Conservation (phyloP, 2,113 vertebrate species). For the Callopanchax toddi region DNA sequence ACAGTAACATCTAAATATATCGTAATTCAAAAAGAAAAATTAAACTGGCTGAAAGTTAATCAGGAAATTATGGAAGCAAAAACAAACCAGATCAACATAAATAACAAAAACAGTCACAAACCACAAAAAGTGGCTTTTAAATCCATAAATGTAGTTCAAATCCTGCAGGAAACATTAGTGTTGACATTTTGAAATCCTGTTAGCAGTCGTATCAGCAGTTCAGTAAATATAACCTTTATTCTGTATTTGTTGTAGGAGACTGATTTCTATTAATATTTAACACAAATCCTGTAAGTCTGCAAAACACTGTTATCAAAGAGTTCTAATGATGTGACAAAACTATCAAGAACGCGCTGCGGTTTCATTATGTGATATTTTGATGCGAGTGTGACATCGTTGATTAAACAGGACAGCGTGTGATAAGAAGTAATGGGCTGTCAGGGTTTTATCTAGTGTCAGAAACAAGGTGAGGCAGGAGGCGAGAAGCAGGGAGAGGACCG, state of each 20-base stretch:
- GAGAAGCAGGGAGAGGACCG: slow-evolving; percentile 25
- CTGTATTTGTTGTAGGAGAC: not conserved
- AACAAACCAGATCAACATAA: too few species aligned
- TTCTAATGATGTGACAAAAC: slow-evolving; percentile 57
- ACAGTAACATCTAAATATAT: too few species aligned
- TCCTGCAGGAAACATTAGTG: too few species aligned
- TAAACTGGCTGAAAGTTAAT: too few species aligned
- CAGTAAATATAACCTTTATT: not conserved
- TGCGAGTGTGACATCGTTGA: slow-evolving; percentile 40
- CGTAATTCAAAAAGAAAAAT: too few species aligned
- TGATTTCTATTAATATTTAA: slow-evolving; percentile 2
- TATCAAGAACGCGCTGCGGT: slow-evolving; percentile 11
- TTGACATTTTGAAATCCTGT: too few species aligned
- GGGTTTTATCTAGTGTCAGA: slow-evolving; percentile 54
- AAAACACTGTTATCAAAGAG: slow-evolving; percentile 24
- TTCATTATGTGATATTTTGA: slow-evolving; percentile 49
- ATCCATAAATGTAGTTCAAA: too few species aligned
- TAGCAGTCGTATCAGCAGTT: too few species aligned
- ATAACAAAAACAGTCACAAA: too few species aligned
- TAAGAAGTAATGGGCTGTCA: slow-evolving; percentile 66
- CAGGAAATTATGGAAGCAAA: too few species aligned
- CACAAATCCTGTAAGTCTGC: slow-evolving; percentile 15
- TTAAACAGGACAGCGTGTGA: slow-evolving; percentile 55
- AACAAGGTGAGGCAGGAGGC: slow-evolving; percentile 39
- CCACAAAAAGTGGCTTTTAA: too few species aligned